Base-by-base conservation (phyloP, 92 coral and sea anemone species). In the Nematostella vectensis region DNA sequence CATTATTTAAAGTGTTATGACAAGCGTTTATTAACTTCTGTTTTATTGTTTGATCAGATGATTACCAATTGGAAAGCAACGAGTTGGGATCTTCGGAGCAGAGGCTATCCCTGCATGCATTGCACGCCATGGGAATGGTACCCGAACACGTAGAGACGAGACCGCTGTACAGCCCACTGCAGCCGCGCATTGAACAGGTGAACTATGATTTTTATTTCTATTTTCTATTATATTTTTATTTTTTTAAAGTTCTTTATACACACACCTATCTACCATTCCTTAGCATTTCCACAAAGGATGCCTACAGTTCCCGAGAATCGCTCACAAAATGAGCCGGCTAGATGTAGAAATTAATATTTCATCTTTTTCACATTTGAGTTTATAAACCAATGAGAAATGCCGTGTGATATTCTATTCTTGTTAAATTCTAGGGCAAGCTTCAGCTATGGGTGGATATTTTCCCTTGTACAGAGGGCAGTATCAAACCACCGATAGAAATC, bases 61-160 rank as follows among this genome's bases (percentile, higher is more conserved):
- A 55, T 27, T 37, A 22, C 13, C 56, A 58, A 13, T 45, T 9
- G 24, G 20, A 18, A 2, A 47, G 31, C 13, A n/a, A 6, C 18
- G 59, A 67, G n/a, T 6, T 47, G 9, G 80, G 68, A 26, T 42
- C 58, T 2, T 39, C 58, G 25, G 45, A 66, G 20, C 85, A 88
- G 27, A 76, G 76, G 25, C 63, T 79, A 47, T 82, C 96, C 1
- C 82, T 88, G 29, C 71, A 70, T 42, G 77, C 88, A 43, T 68
- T 88, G 3, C 77, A 88, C 79, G 44, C 30, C 38, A 51, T 64
- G 49, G 78, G 81, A 15, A 30, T 83, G 60, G 85, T 83, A 10
- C 96, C 96, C 25, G 96, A 88, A 58, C 89, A 88, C 75, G 83
- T 88, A 17, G 96, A 88, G 61, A 80, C 96, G 27, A 68, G 96